phyloP scores from a whole-genome alignment of 1,140 invertebrate species.

The Hesperophylax magnus region DNA sequence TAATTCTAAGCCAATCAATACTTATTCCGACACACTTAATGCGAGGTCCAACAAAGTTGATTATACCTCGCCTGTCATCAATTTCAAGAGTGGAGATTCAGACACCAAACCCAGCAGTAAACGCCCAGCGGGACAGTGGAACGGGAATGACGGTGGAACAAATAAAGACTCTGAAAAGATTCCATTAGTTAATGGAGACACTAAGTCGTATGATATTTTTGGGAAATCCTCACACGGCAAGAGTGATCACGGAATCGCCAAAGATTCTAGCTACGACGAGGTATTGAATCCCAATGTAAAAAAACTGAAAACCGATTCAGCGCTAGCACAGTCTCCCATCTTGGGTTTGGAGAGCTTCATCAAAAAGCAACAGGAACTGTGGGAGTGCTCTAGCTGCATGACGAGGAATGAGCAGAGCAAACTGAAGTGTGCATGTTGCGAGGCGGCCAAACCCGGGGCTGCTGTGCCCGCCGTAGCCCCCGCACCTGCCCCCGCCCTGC shows the following conservation, averaged over 20 bases:
- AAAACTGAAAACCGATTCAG: slow-evolving; percentile 26
- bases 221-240: neutral
- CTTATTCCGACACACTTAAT: neutral
- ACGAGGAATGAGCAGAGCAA: slow-evolving; percentile 74
- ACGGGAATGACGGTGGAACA: slow-evolving; percentile 29
- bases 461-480: slow-evolving; percentile 17
- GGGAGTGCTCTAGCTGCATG: slow-evolving; percentile 79
- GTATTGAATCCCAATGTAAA: slow-evolving; percentile 20
- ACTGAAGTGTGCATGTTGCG: slow-evolving; percentile 77
- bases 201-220: slow-evolving; percentile 14
- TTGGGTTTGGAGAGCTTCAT: slow-evolving; percentile 34
- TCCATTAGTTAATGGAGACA: slow-evolving; percentile 29
- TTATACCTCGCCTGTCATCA: neutral
- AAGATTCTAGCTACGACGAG: slow-evolving; percentile 8
- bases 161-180: slow-evolving; percentile 13
- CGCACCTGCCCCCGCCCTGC: neutral
- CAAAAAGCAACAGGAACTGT: slow-evolving; percentile 62
- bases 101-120: slow-evolving; percentile 12
- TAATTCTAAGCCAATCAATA: neutral
- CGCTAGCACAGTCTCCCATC: neutral
- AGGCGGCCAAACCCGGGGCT: slow-evolving; percentile 68
- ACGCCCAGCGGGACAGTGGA: slow-evolving; percentile 26
- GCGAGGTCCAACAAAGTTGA: neutral
- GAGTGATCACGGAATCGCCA: neutral
- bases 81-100: slow-evolving; percentile 28